phyloP scores from a whole-genome alignment of 2,797 vertebrate species.

The Dromococcyx pavoninus region DNA sequence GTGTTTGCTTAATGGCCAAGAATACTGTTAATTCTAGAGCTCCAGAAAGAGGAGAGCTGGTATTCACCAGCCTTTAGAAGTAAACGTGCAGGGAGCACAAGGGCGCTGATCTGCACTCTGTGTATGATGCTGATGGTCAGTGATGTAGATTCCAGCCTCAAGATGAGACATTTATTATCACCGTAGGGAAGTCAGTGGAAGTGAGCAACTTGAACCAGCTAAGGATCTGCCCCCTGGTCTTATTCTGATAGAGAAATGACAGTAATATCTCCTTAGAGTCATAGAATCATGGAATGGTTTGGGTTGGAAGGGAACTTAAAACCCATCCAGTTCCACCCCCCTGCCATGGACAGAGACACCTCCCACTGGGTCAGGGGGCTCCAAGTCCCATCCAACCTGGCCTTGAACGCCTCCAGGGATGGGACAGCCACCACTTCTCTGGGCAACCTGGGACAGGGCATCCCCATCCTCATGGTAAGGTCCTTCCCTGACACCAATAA shows the following conservation, averaged over 20 bases:
- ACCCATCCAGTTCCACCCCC: too few species aligned
- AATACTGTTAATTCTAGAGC: background rate
- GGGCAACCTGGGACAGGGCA: too few species aligned
- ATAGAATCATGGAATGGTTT: too few species aligned
- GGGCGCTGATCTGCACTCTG: accelerated
- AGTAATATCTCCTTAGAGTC: background rate
- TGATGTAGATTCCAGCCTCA: background rate
- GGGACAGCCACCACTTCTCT: too few species aligned
- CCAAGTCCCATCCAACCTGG: too few species aligned
- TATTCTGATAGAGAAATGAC: background rate
- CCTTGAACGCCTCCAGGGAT: too few species aligned
- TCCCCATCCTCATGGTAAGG: too few species aligned
- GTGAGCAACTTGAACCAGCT: background rate
- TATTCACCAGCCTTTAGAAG: background rate
- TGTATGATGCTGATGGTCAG: background rate
- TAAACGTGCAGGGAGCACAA: background rate
- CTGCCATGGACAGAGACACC: too few species aligned
- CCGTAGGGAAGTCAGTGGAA: background rate
- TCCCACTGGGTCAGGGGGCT: too few species aligned
- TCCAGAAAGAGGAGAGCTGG: background rate
- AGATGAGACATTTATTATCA: background rate
- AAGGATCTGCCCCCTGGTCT: background rate
- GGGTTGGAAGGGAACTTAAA: too few species aligned
- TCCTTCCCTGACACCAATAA: background rate
- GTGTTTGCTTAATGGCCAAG: background rate